Conservation (phyloP, 2,113 vertebrate genomes). For the Microcebus murinus region DNA sequence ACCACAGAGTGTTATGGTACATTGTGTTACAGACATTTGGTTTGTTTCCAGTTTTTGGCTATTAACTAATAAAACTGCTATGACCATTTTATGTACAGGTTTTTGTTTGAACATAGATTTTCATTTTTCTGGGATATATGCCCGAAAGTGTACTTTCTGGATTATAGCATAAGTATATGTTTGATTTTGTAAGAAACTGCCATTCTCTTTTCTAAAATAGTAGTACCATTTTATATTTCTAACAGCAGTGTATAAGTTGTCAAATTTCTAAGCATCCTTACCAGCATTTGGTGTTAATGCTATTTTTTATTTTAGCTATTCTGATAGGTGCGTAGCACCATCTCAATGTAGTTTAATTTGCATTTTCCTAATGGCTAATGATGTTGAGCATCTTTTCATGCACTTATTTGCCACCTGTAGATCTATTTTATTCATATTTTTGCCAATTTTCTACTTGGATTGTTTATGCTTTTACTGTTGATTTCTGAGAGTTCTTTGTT, state of each 20-base stretch:
- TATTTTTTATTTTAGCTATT: not conserved
- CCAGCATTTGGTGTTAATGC: not conserved
- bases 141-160: not conserved
- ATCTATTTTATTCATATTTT: not conserved
- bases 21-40: not conserved
- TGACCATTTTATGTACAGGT: not conserved
- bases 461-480: not conserved
- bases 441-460: not conserved
- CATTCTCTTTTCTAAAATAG: not conserved
- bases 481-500: not conserved
- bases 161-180: not conserved
- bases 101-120: constrained; percentile 1
- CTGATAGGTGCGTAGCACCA: not conserved
- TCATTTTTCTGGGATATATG: not conserved
- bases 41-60: not conserved
- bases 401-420: not conserved
- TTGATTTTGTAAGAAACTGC: not conserved
- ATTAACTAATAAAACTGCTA: not conserved
- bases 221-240: not conserved
- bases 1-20: not conserved
- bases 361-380: not conserved
- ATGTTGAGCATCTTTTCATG: not conserved
- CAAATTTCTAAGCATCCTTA: not conserved
- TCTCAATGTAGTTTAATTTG: not conserved
- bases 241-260: not conserved